Base-by-base conservation (phyloP, 2,797 vertebrate species). In the Helarctos malayanus region DNA sequence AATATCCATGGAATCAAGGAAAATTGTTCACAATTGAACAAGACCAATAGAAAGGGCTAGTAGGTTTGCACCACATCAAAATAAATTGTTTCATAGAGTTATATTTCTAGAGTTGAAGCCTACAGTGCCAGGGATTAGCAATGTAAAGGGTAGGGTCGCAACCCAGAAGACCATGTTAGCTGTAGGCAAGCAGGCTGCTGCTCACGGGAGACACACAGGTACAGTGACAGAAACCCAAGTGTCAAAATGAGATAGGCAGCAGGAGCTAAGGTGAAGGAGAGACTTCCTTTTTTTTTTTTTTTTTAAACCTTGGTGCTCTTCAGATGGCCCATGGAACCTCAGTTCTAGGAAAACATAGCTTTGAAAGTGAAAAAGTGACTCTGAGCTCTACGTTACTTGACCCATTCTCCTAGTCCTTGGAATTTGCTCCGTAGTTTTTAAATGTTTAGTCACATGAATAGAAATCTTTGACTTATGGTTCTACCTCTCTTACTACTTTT, bases 321-420 rank as follows among this genome's bases (percentile, higher is more conserved):
- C 75, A 94, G 0, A 81, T 81, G 75, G 27, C 23, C 80, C 10
- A 5, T 65, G 52, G 41, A 92, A 68, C n/a, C 71, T 90, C 9
- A 87, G 52, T 79, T 95, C 14, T 87, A 86, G 84, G 41, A 94
- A 90, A 95, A 71, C 8, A 6, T 86, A 94, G 32, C 61, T 96
- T 94, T 96, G 88, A 90, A 97, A 82, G 71, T 94, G 57, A 88
- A 90, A 75, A 52, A 59, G 23, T 95, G 76, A 61, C 32, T 76
- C 27, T 75, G 56, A 82, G 35, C 79, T 83, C 89, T 65, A 21
- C 57, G 47, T 71, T 84, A 81, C 71, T 65, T 87, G 71, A 59
- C 59, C 32, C n/a, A 41, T 75, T 54, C 16, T 95, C 38, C 49
- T 91, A 52, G 59, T 18, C 41, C 56, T 96, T 93, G 91, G 49